Percentiles rank a stretch among this genome's conserved stretches.
Evolutionary conservation across 2,113 vertebrate species (phyloP).

Genomic region (Dasyurus viverrinus): DNA sequence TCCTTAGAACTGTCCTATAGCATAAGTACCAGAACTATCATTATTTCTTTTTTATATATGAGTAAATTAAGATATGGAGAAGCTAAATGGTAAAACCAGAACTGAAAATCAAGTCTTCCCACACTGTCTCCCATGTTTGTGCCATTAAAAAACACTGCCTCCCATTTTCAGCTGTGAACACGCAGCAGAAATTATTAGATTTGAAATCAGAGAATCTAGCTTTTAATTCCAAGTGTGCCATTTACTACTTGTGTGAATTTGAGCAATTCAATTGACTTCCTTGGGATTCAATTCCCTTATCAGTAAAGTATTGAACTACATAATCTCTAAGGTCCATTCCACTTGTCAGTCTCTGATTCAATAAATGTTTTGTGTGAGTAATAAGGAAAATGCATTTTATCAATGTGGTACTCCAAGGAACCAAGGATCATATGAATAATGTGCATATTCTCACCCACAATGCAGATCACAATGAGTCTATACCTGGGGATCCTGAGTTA

Average conservation of each 20-base stretch:
- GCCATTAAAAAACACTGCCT: neutral
- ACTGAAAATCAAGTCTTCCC: neutral
- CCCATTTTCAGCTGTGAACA: neutral
- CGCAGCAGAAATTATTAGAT: neutral
- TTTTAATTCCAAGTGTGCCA: neutral
- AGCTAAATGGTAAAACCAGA: neutral
- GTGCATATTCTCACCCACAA: neutral
- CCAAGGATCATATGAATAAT: neutral
- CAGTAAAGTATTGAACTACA: neutral
- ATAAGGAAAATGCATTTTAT: neutral
- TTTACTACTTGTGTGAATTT: neutral
- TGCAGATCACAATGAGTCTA: neutral
- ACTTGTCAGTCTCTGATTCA: neutral
- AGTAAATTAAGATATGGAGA: neutral
- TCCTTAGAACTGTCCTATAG: too few species aligned
- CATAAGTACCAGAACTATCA: neutral
- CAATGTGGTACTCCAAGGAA: neutral
- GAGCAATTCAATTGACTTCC: neutral
- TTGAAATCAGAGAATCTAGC: neutral
- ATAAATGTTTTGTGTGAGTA: neutral
- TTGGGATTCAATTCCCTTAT: neutral
- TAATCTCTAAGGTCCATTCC: neutral
- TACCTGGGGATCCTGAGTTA: neutral
- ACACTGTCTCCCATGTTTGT: neutral
- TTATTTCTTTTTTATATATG: neutral